A percentile compares a stretch with the other conserved stretches of the same genome.
These are phyloP conservation scores for Synanceia verrucosa DNA, from an alignment of 2,797 vertebrate genomes.

Conservation along the genomic window DNA sequence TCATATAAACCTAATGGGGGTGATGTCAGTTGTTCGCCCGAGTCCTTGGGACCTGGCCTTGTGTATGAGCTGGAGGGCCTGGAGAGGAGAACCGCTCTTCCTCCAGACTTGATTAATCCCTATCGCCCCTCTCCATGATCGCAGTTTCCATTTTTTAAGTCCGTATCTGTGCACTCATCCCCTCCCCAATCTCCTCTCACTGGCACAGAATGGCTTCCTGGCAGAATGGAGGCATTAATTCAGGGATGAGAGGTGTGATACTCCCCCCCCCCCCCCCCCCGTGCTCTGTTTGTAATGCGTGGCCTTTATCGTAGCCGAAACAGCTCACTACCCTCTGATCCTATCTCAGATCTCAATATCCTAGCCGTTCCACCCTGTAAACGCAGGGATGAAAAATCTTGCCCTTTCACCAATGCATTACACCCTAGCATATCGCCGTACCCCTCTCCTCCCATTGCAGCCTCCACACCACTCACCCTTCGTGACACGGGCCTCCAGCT, in stretches of 20 bases:
- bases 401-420: constrained; percentile 81
- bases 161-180: constrained; percentile 79
- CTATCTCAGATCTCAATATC: constrained; percentile 84
- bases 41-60: constrained; percentile 39
- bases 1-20: constrained; percentile 33
- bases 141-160: constrained; percentile 77
- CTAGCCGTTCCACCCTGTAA: constrained; percentile 83
- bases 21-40: constrained; percentile 5
- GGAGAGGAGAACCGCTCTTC: constrained; percentile 61
- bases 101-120: constrained; percentile 80
- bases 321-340: constrained; percentile 84
- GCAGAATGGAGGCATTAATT: constrained; percentile 83
- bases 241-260: constrained; percentile 82
- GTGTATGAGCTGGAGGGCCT: constrained; percentile 33
- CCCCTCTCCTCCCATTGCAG: constrained; percentile 67
- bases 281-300: constrained; percentile 77
- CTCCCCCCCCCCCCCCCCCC: constrained; percentile 47
- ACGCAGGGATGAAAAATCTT: constrained; percentile 83
- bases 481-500: constrained; percentile 78
- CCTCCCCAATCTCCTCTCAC: constrained; percentile 80
- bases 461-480: constrained; percentile 76
- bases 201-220: constrained; percentile 81
- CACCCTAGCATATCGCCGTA: constrained; percentile 74
- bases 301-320: constrained; percentile 82
- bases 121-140: constrained; percentile 69